Conservation (phyloP, 2,113 vertebrate species). For the Chrysochloris asiatica region DNA sequence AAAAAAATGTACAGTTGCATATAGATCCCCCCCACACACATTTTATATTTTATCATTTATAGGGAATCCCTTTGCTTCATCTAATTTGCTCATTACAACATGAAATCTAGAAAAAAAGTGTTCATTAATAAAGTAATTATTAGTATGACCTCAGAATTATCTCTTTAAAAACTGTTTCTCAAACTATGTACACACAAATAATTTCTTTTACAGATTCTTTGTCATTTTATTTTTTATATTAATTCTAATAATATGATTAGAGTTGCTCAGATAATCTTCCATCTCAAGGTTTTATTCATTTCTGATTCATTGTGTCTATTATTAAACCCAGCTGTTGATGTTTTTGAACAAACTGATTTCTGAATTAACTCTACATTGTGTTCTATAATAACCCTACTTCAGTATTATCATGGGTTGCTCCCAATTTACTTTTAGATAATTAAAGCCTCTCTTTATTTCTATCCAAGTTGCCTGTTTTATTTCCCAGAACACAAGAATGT, state of each 20-base stretch:
- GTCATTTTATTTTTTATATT: slow-evolving; percentile 64
- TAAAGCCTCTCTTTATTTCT: slow-evolving; percentile 87
- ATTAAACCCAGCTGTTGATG: slow-evolving; percentile 88
- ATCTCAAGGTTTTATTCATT: slow-evolving; percentile 84
- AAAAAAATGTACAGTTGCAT: not conserved
- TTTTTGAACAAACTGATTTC: slow-evolving; percentile 87
- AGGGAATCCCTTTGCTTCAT: not conserved
- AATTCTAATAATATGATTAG: slow-evolving; percentile 86
- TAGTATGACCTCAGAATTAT: slow-evolving; percentile 6
- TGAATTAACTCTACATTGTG: slow-evolving; percentile 87
- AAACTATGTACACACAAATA: slow-evolving; percentile 69
- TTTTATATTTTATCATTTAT: slow-evolving; percentile 32
- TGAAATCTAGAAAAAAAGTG: not conserved
- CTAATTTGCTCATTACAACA: not conserved
- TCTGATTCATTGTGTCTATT: slow-evolving; percentile 85
- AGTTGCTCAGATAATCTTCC: slow-evolving; percentile 83
- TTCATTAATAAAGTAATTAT: not conserved
- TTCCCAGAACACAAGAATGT: slow-evolving; percentile 86
- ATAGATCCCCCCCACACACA: not conserved
- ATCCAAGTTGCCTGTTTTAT: slow-evolving; percentile 84
- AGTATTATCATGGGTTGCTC: slow-evolving; percentile 85
- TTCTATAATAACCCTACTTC: slow-evolving; percentile 85
- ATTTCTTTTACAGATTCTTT: slow-evolving; percentile 68
- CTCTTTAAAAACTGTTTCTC: slow-evolving; percentile 62
- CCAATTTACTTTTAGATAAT: slow-evolving; percentile 90